Evolutionary conservation across 2,888 invertebrate genomes (phyloP).

Genomic region (Lacanobia oleracea): DNA sequence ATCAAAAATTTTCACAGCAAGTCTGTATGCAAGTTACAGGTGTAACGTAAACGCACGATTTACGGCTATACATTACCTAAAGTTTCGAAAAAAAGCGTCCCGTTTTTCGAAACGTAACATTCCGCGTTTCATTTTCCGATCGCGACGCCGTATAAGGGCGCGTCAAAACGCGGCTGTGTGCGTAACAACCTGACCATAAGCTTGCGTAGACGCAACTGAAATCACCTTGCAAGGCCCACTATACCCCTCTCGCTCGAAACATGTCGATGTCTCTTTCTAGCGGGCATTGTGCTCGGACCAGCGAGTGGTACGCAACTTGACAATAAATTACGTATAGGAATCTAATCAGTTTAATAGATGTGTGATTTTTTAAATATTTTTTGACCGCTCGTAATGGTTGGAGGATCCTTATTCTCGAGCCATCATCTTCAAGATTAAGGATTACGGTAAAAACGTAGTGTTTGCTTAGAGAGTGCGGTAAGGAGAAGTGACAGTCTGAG

Average conservation of each 20-base stretch:
- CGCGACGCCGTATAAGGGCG: constrained; percentile 73
- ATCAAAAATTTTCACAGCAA: constrained; percentile 38
- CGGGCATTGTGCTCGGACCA: constrained; percentile 88
- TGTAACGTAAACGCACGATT: constrained; percentile 58
- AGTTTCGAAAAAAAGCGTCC: constrained; percentile 54
- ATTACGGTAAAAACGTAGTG: constrained; percentile 39
- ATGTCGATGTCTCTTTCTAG: constrained; percentile 79
- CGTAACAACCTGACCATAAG: constrained; percentile 87
- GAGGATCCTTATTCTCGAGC: constrained; percentile 8
- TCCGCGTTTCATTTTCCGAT: constrained; percentile 77
- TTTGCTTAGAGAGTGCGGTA: constrained; percentile 44
- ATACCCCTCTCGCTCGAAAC: constrained; percentile 82
- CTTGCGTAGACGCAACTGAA: constrained; percentile 90
- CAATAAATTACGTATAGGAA: constrained; percentile 90
- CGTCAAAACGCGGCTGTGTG: constrained; percentile 79
- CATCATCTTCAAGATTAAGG: constrained; percentile 8
- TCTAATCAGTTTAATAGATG: constrained; percentile 90
- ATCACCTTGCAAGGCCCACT: constrained; percentile 91
- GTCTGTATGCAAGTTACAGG: constrained; percentile 52
- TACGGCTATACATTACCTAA: constrained; percentile 65
- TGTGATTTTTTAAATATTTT: constrained; percentile 84
- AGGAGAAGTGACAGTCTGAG: constrained; percentile 29
- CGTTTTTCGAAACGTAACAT: constrained; percentile 65
- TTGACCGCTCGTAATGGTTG: constrained; percentile 49
- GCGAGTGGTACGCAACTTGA: constrained; percentile 80